Base-by-base conservation (phyloP, 2,113 vertebrate genomes). In the Ctenomys sociabilis region DNA sequence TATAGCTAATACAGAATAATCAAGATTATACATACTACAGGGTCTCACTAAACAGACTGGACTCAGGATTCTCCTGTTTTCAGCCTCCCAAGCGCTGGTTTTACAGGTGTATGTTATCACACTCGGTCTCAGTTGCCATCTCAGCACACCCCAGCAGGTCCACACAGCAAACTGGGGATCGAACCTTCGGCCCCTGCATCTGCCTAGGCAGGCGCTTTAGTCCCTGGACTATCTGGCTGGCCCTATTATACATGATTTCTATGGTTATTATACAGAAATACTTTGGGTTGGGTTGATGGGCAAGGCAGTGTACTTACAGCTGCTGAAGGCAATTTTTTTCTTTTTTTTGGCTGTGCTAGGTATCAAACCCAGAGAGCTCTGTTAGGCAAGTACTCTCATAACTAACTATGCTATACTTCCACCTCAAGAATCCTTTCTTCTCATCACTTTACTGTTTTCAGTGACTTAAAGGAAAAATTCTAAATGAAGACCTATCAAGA, bases 401-500 rank as follows among this genome's bases (percentile, higher is more conserved):
- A 57, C 13, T 43, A 12, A 24, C 13, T 43, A 12, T 10, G 59
- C 5, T 63, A 37, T 16, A 75, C 19, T 43, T 49, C 6, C 37
- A 85, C 68, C 22, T 35, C 40, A 78, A 52, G 32, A 92, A 75
- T 19, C 81, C 16, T 81, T 45, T 45, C 16, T 63, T 9, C 7
- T 45, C 40, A 84, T 19, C 9, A 92, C 28, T 82, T 88, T 54
- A 72, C 12, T 66, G 14, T 80, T 94, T 87, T 86, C 45, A 88
- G 61, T 81, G 59, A 84, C 22, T 16, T 11, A 5, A 94, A 85
- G 88, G n/a, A 61, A 87, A 96, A 90, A 82, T 64, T 57, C 91
- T 68, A 64, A 72, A 80, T 26, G 30, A 90, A 64, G 40, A 88
- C 16, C 81, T 17, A 72, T 22, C 64, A 89, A 91, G 24, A 32